Base-by-base conservation (phyloP, 2,113 vertebrate species). In the Heterotis niloticus region DNA sequence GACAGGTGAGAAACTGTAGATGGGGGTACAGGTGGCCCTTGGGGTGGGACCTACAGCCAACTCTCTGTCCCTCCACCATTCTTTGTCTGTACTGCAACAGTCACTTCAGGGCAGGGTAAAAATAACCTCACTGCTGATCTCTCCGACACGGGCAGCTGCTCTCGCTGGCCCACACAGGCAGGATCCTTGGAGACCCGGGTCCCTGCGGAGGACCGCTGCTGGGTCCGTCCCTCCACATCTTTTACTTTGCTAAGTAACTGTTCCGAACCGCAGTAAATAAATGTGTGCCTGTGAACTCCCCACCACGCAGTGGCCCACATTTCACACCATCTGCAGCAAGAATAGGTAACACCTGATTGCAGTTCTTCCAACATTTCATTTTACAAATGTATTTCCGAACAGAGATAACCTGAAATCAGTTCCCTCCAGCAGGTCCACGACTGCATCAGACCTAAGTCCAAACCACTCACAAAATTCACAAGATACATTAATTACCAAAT, bases 71-170 rank as follows among this genome's bases (percentile, higher is more conserved):
- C 85, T 78, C 87, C 71, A 83, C 84, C 82, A 71, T 1, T 84
- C 83, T 88, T 84, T 71, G 81, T 77, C 80, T 86, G 86, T 75
- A 83, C 84, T 86, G 71, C 77, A 86, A 88, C 88, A 90, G 77
- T 90, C 88, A 86, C 84, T 82, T 86, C 71, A 82, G 87, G 84
- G 86, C 82, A 14, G 83, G 86, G 84, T 86, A 83, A 85, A 92
- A 90, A 89, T 88, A 88, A 66, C 18, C 20, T 26, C 76, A 86
- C 81, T 68, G 51, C 75, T 66, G 23, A 64, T 23, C 17, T 34
- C 24, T 77, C 78, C 77, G 66, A 78, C 54, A 75, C 65, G 79
- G 34, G 68, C 28, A 52, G 9, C 77, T 24, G 75, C 76, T 67
- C 76, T 71, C 68, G 71, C 29, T 60, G 56, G 56, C 71, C 72